phyloP scores from a whole-genome alignment of 2,113 vertebrate genomes.

The Natator depressus region DNA sequence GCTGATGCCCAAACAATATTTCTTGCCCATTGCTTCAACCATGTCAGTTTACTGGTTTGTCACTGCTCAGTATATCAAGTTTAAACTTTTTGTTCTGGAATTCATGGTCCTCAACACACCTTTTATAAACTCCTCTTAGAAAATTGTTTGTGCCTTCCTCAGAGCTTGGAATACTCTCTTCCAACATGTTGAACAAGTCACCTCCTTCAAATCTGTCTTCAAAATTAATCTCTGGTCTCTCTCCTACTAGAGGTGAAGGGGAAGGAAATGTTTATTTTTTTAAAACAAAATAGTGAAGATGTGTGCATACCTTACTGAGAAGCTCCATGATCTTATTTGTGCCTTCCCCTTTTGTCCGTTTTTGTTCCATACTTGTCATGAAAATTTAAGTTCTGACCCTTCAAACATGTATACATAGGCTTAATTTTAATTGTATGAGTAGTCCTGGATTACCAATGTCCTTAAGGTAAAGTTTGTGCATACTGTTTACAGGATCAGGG shows the following conservation, averaged over 20 bases:
- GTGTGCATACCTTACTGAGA: neutral
- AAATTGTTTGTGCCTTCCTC: neutral
- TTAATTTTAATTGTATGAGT: neutral
- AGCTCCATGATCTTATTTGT: neutral
- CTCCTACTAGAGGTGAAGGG: neutral
- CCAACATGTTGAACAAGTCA: neutral
- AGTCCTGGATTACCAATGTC: neutral
- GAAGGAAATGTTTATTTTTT: neutral
- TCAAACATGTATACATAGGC: neutral
- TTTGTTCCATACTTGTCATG: neutral
- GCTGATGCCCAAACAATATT: neutral
- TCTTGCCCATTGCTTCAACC: neutral
- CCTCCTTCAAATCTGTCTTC: neutral
- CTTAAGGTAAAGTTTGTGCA: neutral
- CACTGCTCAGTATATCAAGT: neutral
- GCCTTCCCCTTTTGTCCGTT: neutral
- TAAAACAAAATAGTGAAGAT: neutral
- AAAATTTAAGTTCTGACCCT: neutral
- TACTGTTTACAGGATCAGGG: neutral
- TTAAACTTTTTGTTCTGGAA: neutral
- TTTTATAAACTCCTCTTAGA: neutral
- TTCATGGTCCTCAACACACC: neutral
- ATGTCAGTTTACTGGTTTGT: neutral
- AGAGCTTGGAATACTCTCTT: neutral
- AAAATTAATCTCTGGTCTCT: neutral